Evolutionary conservation across 2,888 invertebrate species (phyloP).

Genomic region (Carcina quercana): DNA sequence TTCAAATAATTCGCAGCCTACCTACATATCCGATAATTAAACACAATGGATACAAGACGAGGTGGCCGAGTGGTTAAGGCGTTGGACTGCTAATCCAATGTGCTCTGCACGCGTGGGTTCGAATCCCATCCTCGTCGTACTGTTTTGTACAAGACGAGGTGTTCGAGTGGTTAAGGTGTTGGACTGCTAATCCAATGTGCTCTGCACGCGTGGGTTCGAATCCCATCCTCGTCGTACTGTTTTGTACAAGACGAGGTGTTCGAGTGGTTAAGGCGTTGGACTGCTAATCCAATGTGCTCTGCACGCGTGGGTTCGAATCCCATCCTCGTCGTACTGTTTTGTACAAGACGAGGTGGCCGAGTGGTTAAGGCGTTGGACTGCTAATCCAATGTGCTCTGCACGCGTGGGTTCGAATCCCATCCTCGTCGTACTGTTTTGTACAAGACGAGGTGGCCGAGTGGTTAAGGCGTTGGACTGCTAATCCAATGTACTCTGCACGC

Average conservation of each 20-base stretch:
- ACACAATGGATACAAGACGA: constrained; percentile 2
- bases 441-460: constrained; percentile 31
- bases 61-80: constrained; percentile 51
- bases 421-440: constrained; percentile 83
- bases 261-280: constrained; percentile 61
- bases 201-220: constrained; percentile 90
- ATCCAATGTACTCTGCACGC: constrained; percentile 81
- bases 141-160: constrained; percentile 64
- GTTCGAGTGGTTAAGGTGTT: constrained; percentile 76
- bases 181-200: constrained; percentile 89
- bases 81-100: constrained; percentile 63
- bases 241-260: constrained; percentile 14
- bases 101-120: constrained; percentile 88
- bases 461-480: constrained; percentile 62
- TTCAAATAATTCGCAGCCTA: too few species aligned
- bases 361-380: constrained; percentile 91
- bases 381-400: constrained; percentile 91
- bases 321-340: constrained; percentile 78
- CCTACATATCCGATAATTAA: too few species aligned
- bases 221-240: constrained; percentile 89
- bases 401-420: constrained; percentile 90
- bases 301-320: constrained; percentile 90
- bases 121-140: constrained; percentile 85
- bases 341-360: constrained; percentile 91
- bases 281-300: constrained; percentile 74